A percentile compares a stretch with the other conserved stretches of the same genome.
These are phyloP conservation scores for Proisotoma minuta DNA, from an alignment of 2,888 invertebrate genomes.

Conservation along the genomic window DNA sequence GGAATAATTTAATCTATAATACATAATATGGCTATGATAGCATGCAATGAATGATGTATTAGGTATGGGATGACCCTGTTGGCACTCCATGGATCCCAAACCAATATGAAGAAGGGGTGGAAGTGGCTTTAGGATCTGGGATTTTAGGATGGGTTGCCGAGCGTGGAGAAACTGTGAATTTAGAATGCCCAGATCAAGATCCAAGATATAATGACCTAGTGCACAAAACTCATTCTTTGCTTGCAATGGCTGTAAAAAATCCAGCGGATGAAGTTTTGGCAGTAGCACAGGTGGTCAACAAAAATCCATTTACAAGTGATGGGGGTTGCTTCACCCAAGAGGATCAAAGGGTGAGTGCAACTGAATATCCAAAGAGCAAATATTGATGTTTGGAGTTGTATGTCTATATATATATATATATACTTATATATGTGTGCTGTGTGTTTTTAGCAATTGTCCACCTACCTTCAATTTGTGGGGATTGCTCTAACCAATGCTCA, in stretches of 20 bases:
- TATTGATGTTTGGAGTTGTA: neutral
- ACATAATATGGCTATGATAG: too few species aligned
- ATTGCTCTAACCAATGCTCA: slow-evolving; percentile 56
- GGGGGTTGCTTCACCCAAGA: slow-evolving; percentile 50
- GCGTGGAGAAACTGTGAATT: slow-evolving; percentile 50
- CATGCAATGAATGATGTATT: too few species aligned
- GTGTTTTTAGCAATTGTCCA: slow-evolving; percentile 53
- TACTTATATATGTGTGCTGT: neutral
- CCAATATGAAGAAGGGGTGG: slow-evolving; percentile 52
- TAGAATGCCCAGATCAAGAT: slow-evolving; percentile 50
- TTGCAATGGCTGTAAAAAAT: slow-evolving; percentile 52
- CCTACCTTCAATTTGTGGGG: slow-evolving; percentile 56
- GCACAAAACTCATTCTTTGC: slow-evolving; percentile 53
- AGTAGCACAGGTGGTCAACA: slow-evolving; percentile 53
- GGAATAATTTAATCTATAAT: too few species aligned
- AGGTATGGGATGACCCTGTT: slow-evolving; percentile 55
- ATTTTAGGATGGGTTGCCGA: slow-evolving; percentile 56
- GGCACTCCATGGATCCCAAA: slow-evolving; percentile 54
- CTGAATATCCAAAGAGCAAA: neutral
- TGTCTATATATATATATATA: neutral
- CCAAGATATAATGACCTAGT: slow-evolving; percentile 55
- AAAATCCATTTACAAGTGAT: slow-evolving; percentile 49
- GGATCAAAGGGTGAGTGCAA: slow-evolving; percentile 52
- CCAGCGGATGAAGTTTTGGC: slow-evolving; percentile 51
- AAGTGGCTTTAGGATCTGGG: slow-evolving; percentile 54